Conservation (phyloP, 2,888 invertebrate species). For the Helleia helle region DNA sequence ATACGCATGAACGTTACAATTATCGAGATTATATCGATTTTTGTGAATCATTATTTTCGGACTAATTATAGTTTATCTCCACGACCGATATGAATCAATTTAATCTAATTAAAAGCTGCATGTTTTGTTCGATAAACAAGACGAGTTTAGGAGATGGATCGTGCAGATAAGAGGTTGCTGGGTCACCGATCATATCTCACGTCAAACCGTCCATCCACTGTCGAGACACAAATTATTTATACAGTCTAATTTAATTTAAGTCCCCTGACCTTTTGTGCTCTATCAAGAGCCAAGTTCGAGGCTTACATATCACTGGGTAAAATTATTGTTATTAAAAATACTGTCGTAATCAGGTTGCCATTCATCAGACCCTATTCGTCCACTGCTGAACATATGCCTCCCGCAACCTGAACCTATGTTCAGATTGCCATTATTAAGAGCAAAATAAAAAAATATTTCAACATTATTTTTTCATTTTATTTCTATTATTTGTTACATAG, state of each 20-base stretch:
- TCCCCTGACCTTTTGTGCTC: slow-evolving; percentile 63
- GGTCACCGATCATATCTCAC: slow-evolving; percentile 70
- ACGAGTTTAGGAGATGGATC: slow-evolving; percentile 65
- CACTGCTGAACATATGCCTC: too few relatives aligned
- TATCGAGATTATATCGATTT: slow-evolving; percentile 39
- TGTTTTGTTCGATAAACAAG: slow-evolving; percentile 68
- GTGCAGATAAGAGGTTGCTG: slow-evolving; percentile 60
- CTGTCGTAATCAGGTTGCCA: too few relatives aligned
- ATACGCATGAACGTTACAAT: slow-evolving; percentile 18
- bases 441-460: too few relatives aligned
- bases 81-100: slow-evolving; percentile 63
- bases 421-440: too few relatives aligned
- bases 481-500: too few relatives aligned
- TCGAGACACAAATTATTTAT: slow-evolving; percentile 68
- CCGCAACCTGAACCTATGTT: too few relatives aligned
- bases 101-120: slow-evolving; percentile 74
- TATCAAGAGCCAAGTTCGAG: too few relatives aligned
- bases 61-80: slow-evolving; percentile 62
- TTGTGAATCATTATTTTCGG: slow-evolving; percentile 40
- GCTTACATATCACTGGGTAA: too few relatives aligned
- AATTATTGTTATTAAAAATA: too few relatives aligned
- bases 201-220: slow-evolving; percentile 66
- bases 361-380: too few relatives aligned
- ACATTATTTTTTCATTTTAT: too few relatives aligned
- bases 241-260: slow-evolving; percentile 70